Percentiles rank a stretch among this genome's conserved stretches.
Evolutionary conservation across 2,888 invertebrate species (phyloP).

Genomic region (Scaptomyza caliginosa): DNA sequence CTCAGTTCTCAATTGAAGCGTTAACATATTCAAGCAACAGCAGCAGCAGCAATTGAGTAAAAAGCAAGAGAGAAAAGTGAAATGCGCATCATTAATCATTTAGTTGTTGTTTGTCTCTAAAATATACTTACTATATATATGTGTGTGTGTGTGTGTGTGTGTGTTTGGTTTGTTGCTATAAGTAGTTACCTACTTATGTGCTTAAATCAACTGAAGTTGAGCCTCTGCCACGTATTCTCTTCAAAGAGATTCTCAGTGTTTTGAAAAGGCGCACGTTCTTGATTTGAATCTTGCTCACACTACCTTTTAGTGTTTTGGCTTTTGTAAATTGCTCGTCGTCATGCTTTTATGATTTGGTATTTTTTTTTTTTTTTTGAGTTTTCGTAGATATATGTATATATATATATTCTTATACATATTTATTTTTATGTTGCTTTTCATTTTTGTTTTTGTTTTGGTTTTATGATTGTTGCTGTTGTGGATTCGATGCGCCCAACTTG

Average conservation of each 20-base stretch:
- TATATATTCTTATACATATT: conserved; percentile 1
- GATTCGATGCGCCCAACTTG: conserved; percentile 78
- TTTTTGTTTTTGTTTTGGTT: conserved; percentile 26
- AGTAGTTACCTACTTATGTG: conserved; percentile 45
- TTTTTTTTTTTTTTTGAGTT: conserved; percentile 66
- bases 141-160: neutral
- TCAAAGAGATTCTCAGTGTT: conserved; percentile 19
- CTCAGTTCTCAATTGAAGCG: conserved; percentile 47
- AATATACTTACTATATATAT: conserved; percentile 8
- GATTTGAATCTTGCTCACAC: conserved; percentile 68
- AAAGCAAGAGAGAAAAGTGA: conserved; percentile 55
- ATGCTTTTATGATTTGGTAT: conserved; percentile 80
- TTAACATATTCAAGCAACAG: conserved; percentile 22
- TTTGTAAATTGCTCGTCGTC: conserved; percentile 77
- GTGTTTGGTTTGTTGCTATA: neutral
- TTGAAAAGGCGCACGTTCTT: conserved; percentile 63
- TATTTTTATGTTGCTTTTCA: conserved; percentile 10
- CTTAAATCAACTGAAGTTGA: conserved; percentile 33
- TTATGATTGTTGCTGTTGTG: conserved; percentile 35
- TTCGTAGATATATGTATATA: conserved; percentile 37
- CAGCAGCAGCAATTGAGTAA: conserved; percentile 1
- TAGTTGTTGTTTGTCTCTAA: conserved; percentile 59
- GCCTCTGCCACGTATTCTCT: neutral
- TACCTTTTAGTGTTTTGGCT: conserved; percentile 51
- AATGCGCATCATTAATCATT: conserved; percentile 76